These are phyloP conservation scores for Drosophila kambysellisi DNA, from an alignment of 2,888 invertebrate species.

Conservation along the genomic window DNA sequence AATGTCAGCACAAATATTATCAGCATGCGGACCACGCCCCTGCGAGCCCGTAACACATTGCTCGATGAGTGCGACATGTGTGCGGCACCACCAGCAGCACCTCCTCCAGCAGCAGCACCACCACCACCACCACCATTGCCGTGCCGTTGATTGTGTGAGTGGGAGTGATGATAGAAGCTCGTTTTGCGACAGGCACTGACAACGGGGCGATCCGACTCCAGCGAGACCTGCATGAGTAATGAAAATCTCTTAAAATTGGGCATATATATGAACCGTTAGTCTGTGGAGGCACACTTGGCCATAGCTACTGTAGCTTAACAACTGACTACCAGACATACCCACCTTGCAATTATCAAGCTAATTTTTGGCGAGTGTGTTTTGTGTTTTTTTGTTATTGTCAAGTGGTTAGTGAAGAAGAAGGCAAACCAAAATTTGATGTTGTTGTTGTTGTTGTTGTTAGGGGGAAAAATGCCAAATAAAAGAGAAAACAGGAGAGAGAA, in stretches of 20 bases:
- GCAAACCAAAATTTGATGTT: conserved; percentile 38
- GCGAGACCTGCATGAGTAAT: conserved; percentile 82
- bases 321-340: conserved; percentile 50
- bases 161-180: conserved; percentile 82
- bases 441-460: conserved; percentile 29
- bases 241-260: conserved; percentile 24
- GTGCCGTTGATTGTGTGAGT: conserved; percentile 83
- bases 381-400: conserved; percentile 23
- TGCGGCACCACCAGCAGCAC: conserved; percentile 80
- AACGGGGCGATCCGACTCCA: conserved; percentile 84
- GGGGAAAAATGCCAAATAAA: conserved; percentile 24
- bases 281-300: background rate
- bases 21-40: conserved; percentile 95
- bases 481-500: conserved; percentile 38
- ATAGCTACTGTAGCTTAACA: conserved; percentile 3
- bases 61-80: conserved; percentile 90
- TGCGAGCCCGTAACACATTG: conserved; percentile 91
- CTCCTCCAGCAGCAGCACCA: conserved; percentile 32
- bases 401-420: conserved; percentile 31
- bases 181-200: conserved; percentile 84
- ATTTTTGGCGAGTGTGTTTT: conserved; percentile 40
- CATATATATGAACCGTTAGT: background rate
- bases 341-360: conserved; percentile 80
- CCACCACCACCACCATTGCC: conserved; percentile 69
- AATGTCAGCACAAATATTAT: conserved; percentile 95